These are phyloP conservation scores for Hypena proboscidalis DNA, from an alignment of 2,888 invertebrate genomes.

Conservation along the genomic window DNA sequence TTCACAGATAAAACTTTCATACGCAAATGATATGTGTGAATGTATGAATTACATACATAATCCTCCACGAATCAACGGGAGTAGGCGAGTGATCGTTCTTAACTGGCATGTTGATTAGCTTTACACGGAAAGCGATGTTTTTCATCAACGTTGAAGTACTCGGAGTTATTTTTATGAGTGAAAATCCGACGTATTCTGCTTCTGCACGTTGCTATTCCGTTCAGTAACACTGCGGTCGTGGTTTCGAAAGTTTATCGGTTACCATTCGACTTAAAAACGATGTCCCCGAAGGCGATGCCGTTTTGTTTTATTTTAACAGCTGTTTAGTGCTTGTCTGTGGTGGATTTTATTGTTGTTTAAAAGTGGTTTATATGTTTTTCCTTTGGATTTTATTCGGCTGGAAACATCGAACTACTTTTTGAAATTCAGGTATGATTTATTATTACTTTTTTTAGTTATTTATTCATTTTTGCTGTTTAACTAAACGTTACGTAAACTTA, in stretches of 20 bases:
- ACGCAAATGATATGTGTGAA: background rate
- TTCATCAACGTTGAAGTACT: slow-evolving; percentile 52
- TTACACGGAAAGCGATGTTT: slow-evolving; percentile 57
- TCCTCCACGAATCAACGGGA: slow-evolving; percentile 10
- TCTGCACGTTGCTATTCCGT: slow-evolving; percentile 33
- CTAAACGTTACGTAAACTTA: background rate
- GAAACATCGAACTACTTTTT: slow-evolving; percentile 16
- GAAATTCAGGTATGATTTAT: slow-evolving; percentile 36
- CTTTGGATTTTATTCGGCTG: slow-evolving; percentile 35
- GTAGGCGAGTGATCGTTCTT: slow-evolving; percentile 30
- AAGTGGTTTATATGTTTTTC: slow-evolving; percentile 27
- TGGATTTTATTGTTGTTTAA: slow-evolving; percentile 39
- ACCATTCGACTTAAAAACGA: slow-evolving; percentile 38
- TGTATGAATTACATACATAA: slow-evolving; percentile 1
- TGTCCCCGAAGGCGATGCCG: slow-evolving; percentile 29
- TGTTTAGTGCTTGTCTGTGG: slow-evolving; percentile 45
- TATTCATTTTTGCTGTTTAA: background rate
- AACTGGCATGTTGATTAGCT: slow-evolving; percentile 37
- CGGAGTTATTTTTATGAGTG: slow-evolving; percentile 71
- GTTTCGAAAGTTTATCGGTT: slow-evolving; percentile 45
- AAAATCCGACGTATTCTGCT: slow-evolving; percentile 56
- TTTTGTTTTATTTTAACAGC: slow-evolving; percentile 28
- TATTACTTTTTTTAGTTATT: slow-evolving; percentile 2
- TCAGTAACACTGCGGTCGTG: slow-evolving; percentile 43
- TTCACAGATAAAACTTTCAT: background rate